Evolutionary conservation across 1,140 invertebrate genomes (phyloP), one percentile per base, ranked within the genome.

Genomic region (Pemphigus obesinymphae): DNA sequence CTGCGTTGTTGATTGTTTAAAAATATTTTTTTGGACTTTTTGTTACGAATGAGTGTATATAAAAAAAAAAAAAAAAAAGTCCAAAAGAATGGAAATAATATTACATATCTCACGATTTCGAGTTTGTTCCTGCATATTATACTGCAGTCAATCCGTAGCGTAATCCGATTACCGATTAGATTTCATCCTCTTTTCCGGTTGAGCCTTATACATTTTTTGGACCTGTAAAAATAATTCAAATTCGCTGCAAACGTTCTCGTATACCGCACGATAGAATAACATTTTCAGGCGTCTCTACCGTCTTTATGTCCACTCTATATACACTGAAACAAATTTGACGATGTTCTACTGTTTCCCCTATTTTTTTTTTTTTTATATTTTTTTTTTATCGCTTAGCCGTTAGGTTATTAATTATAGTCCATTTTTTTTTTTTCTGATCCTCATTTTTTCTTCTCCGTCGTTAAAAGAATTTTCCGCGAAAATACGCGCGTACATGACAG

Each of bases 331-430:
- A 26, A 48, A 31, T 72, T 48, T 75, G 29, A 50, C 43, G 15
- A 23, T 31, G 29, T 73, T 20, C 29, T 73, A 50, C 15, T 48
- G 29, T 73, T 31, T 3, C 7, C 40, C n/a, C 1, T 48, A 4
- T n/a, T n/a, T n/a, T n/a, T n/a, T n/a, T n/a, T n/a, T n/a, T n/a
- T n/a, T n/a, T n/a, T n/a, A n/a, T n/a, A n/a, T n/a, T n/a, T n/a
- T n/a, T n/a, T 31, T 50, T 75, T 75, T 75, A 75, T 75, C 72
- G 23, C 48, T n/a, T 26, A 34, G n/a, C 40, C n/a, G 29, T 76
- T n/a, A n/a, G n/a, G n/a, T n/a, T 75, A 75, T 53, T 50, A 75
- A 53, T 75, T 75, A 75, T 50, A 43, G 45, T 34, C 45, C 72
- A 53, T 73, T 31, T 76, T 75, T 50, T 73, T 53, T 23, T 75